phyloP scores from a whole-genome alignment of 2,888 invertebrate species.

The Seira sanloemensis region DNA sequence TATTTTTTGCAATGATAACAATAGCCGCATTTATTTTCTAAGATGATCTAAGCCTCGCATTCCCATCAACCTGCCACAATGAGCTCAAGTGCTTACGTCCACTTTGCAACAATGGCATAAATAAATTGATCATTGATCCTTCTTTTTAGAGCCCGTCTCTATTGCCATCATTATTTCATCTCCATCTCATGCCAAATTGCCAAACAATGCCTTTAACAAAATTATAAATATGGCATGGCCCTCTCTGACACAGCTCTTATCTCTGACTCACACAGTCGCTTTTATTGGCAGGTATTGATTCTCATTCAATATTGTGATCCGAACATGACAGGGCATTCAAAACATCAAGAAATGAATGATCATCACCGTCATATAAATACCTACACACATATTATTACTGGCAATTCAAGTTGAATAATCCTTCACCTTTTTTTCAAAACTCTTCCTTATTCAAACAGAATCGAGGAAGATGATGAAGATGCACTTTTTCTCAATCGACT shows the following conservation, averaged over 20 bases:
- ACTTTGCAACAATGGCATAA: neutral
- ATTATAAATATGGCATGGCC: neutral
- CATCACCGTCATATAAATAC: neutral
- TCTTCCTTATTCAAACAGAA: neutral
- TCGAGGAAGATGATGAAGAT: neutral
- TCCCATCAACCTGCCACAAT: neutral
- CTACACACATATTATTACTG: conserved; percentile 2
- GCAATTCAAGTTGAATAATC: neutral
- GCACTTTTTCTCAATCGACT: neutral
- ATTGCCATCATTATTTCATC: conserved; percentile 15
- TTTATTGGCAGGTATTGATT: conserved; percentile 39
- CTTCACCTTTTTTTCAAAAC: neutral
- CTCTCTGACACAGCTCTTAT: neutral
- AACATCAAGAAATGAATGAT: conserved; percentile 11
- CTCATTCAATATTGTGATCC: conserved; percentile 48
- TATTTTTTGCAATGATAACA: neutral
- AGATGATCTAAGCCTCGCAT: neutral
- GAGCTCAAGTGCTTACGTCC: neutral
- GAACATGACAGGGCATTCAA: conserved; percentile 42
- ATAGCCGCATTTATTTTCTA: neutral
- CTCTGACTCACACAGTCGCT: too few species aligned
- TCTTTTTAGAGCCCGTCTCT: neutral
- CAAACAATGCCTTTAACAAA: conserved; percentile 27
- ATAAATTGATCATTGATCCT: neutral
- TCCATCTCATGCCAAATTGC: conserved; percentile 44